Evolutionary conservation across 2,797 vertebrate genomes (phyloP).

Genomic region (Champsocephalus esox): DNA sequence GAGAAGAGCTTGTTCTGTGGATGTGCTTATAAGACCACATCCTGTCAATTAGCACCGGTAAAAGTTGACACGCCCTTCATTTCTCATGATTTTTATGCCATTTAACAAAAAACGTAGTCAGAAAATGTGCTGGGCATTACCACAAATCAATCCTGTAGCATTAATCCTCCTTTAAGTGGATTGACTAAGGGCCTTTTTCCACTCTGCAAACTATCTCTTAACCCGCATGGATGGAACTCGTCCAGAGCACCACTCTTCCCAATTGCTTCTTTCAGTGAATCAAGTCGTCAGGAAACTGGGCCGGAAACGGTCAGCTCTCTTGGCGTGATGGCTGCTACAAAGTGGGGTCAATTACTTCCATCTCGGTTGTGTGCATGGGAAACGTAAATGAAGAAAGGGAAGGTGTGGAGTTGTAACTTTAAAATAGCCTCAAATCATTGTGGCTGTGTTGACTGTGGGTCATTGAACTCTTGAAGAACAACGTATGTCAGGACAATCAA

Average conservation of each 20-base stretch:
- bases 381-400: conserved; percentile 5
- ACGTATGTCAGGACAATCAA: no score
- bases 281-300: conserved; percentile 58
- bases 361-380: not conserved
- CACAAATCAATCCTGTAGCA: conserved; percentile 62
- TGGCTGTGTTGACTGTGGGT: no score
- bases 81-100: conserved; percentile 34
- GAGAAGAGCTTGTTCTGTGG: not conserved
- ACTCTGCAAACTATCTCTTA: conserved; percentile 62
- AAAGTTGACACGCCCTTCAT: conserved; percentile 22
- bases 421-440: not conserved
- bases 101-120: conserved; percentile 36
- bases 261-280: conserved; percentile 77
- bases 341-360: conserved; percentile 43
- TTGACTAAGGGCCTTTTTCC: conserved; percentile 68
- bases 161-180: conserved; percentile 79
- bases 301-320: conserved; percentile 52
- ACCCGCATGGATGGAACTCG: conserved; percentile 69
- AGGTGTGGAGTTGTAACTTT: not conserved
- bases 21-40: conserved; percentile 21
- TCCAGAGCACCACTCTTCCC: conserved; percentile 82
- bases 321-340: conserved; percentile 45
- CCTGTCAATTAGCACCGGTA: not conserved
- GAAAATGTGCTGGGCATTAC: conserved; percentile 51
- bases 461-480: no score